Evolutionary conservation across 2,797 vertebrate species (phyloP).

Genomic region (Leptodactylus fallax): DNA sequence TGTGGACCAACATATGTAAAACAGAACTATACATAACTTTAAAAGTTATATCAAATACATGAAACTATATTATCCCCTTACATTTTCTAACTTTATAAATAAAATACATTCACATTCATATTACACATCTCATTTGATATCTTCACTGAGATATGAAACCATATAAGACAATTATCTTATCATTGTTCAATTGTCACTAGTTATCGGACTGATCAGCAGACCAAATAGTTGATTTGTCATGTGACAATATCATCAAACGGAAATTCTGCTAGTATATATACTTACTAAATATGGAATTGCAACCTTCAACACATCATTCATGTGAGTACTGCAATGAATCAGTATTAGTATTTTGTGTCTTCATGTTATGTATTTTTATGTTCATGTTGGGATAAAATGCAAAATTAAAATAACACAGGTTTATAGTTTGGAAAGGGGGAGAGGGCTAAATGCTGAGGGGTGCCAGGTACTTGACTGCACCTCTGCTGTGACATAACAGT

Average conservation of each 20-base stretch:
- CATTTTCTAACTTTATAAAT: too few species aligned
- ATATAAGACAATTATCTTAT: not conserved
- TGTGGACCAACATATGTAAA: too few species aligned
- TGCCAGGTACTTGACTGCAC: not conserved
- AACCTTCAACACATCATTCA: not conserved
- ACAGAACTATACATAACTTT: too few species aligned
- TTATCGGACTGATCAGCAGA: conserved; percentile 7
- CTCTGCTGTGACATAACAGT: not conserved
- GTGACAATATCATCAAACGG: not conserved
- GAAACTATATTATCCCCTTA: too few species aligned
- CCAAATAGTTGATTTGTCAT: too few species aligned
- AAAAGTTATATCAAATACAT: too few species aligned
- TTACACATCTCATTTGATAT: not conserved
- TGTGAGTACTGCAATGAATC: conserved; percentile 6
- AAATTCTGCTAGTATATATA: conserved; percentile 5
- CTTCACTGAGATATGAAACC: not conserved
- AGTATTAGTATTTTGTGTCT: not conserved
- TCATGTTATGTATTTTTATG: not conserved
- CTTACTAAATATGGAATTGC: not conserved
- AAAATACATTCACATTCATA: not conserved
- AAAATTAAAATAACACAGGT: too few species aligned
- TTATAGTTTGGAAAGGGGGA: not conserved
- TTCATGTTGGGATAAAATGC: not conserved
- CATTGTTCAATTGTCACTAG: conserved; percentile 23
- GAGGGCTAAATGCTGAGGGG: not conserved